Conservation (phyloP, 1,140 invertebrate genomes). For the Homarus americanus region DNA sequence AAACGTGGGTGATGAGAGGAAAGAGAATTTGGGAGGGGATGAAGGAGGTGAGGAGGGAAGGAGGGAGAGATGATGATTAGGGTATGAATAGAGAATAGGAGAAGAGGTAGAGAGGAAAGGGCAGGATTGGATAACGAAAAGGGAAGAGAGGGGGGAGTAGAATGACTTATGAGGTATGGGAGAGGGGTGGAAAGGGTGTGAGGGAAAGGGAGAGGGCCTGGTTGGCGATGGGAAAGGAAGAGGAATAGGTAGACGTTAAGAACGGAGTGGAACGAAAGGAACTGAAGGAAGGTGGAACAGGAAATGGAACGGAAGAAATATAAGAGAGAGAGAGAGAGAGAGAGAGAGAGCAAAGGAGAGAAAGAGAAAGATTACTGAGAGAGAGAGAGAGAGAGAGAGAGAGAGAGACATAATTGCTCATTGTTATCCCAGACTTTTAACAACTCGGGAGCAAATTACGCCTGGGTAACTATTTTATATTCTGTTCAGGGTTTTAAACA, state of each 20-base stretch:
- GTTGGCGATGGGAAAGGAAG: neutral
- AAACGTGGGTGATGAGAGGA: too few relatives aligned
- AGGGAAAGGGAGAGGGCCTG: neutral
- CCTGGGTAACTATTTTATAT: neutral
- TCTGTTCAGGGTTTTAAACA: neutral
- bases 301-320: neutral
- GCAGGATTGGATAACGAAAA: neutral
- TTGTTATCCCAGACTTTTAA: neutral
- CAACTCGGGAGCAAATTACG: conserved; percentile 2
- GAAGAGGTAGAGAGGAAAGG: neutral
- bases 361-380: neutral
- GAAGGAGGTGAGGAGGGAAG: neutral
- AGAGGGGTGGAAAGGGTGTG: neutral
- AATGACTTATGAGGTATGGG: neutral
- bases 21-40: too few relatives aligned
- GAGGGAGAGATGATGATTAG: neutral
- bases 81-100: neutral
- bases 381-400: neutral
- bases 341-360: neutral
- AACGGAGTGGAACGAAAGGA: too few relatives aligned
- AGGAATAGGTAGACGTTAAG: neutral
- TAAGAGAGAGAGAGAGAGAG: neutral
- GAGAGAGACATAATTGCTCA: neutral
- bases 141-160: too few relatives aligned
- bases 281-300: neutral